Percentiles rank a stretch among this genome's conserved stretches.
Evolutionary conservation across 2,888 invertebrate genomes (phyloP).

Genomic region (Resseliella maxima): DNA sequence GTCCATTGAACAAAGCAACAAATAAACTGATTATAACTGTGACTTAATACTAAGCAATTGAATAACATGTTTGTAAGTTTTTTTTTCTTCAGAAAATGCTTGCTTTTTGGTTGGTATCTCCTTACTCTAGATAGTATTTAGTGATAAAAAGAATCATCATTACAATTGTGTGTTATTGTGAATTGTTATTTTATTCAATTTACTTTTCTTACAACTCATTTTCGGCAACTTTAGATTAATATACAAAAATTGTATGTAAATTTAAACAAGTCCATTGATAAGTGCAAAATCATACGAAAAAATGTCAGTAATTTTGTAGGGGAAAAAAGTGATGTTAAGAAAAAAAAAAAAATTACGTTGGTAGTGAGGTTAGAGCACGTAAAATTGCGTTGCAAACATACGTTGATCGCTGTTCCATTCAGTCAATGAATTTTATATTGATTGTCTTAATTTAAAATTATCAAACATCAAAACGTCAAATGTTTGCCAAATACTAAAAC

Average conservation of each 20-base stretch:
- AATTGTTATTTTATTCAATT: too few relatives aligned
- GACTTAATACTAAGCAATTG: background rate
- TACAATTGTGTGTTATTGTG: too few relatives aligned
- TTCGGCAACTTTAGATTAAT: too few relatives aligned
- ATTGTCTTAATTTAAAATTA: background rate
- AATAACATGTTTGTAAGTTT: background rate
- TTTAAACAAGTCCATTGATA: too few relatives aligned
- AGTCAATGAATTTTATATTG: background rate
- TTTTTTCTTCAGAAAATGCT: background rate
- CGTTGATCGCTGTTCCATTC: too few relatives aligned
- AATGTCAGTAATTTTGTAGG: too few relatives aligned
- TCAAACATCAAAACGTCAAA: background rate
- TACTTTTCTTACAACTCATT: too few relatives aligned
- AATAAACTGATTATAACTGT: background rate
- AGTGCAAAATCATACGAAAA: too few relatives aligned
- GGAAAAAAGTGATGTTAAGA: too few relatives aligned
- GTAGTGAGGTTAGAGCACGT: background rate
- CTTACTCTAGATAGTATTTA: too few relatives aligned
- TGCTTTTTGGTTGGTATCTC: background rate
- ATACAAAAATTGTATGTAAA: too few relatives aligned
- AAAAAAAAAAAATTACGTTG: background rate
- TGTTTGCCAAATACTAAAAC: background rate
- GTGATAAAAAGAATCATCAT: too few relatives aligned
- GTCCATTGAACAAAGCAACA: background rate
- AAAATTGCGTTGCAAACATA: background rate